Base-by-base conservation (phyloP, 2,797 vertebrate genomes). In the Tamandua tetradactyla region DNA sequence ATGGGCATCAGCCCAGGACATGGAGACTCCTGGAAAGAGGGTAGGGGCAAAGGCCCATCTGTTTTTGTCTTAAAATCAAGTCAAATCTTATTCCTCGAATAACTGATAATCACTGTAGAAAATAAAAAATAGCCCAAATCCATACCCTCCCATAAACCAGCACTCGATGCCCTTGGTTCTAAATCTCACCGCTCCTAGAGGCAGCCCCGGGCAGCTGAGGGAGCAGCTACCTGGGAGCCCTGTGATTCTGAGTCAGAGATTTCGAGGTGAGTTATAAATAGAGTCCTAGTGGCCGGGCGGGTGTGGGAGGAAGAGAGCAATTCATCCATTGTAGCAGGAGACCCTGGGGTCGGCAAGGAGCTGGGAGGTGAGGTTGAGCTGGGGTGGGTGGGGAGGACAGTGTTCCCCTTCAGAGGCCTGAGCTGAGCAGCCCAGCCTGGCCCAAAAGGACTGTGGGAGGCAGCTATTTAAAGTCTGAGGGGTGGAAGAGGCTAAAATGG, bases 221-320 rank as follows among this genome's bases (percentile, higher is more conserved):
- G 89, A 93, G 87, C 87, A 79, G 91, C 92, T 95, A 88, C 93
- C 96, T 97, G 96, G 96, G 52, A 96, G 85, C 96, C 95, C 96
- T 96, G 94, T 97, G 97, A 95, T 95, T 97, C 97, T 97, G 97
- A 97, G 92, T 97, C 97, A 97, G 96, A 96, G 94, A 81, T 91
- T 95, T 92, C 52, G 87, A 97, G 95, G 95, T 97, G 94, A 88
- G 82, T 96, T 97, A 97, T 97, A 96, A 97, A 97, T 97, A 97
- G 97, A 94, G 83, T 82, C 91, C 64, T 27, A 68, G 92, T 88
- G 95, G 91, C 93, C 89, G 89, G 71, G 85, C 8, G 22, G 40
- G 47, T 87, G 82, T 76, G 91, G 75, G 88, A 76, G 71, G 74
- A 80, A 93, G 71, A 72, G 32, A 94, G 90, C 93, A n/a, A 11